Evolutionary conservation across 2,888 invertebrate species (phyloP), one percentile per base, ranked within the genome.

Genomic region (Eulithis prunata): DNA sequence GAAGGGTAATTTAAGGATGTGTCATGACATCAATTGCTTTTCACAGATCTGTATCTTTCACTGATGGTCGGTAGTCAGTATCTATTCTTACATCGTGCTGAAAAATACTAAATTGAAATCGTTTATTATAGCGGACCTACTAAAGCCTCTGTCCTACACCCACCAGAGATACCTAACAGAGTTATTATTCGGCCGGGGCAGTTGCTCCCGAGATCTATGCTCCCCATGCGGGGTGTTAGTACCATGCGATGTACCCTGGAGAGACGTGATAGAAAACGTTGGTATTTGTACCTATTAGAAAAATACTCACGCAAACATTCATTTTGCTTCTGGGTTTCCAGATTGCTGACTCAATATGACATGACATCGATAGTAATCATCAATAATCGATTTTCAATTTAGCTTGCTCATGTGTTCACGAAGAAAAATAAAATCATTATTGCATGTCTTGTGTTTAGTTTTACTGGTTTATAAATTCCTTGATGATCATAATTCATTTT

Each of bases 81-180:
- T 6, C 32, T 32, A 32, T 32, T 32, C 6, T 32, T 32, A 32
- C 3, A 32, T 32, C 6, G 32, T 12, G 12, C 21, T 28, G 4
- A 4, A 12, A 51, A 51, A 21, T 49, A 51, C 28, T 28, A 28
- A 46, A 51, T 28, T 51, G 14, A 8, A 46, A 51, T 5, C 8
- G 47, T 58, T 45, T 49, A 32, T 32, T 32, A 28, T 61, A 90
- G 88, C 89, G 13, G 75, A 82, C 2, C 67, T 87, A 13, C 71
- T 86, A 67, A 69, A 76, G 0, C 66, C 80, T 0, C 66, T 86
- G n/a, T 81, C 81, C 65, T 86, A 81, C 68, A 86, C 88, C 68
- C 78, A 86, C 57, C 84, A 81, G 10, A 83, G 89, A 53, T 89
- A 87, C 70, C 45, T 90, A 36, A 75, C 86, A 0, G 88, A 88